A percentile compares a stretch with the other conserved stretches of the same genome.
Conservation (phyloP, 2,888 invertebrate genomes). For the Coronaproctus castanopsis region DNA sequence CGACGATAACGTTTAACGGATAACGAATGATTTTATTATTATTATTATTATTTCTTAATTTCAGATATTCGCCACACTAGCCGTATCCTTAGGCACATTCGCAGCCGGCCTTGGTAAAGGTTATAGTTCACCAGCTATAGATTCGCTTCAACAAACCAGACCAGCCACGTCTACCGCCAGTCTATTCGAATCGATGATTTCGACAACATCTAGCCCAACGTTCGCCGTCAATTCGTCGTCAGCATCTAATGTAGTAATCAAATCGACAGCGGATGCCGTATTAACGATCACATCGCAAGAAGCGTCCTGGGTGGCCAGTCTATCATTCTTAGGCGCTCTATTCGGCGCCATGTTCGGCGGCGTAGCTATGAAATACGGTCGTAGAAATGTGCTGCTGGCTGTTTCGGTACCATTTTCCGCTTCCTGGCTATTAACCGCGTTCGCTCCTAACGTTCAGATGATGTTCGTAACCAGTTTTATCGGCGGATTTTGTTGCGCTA, state of each 20-base stretch:
- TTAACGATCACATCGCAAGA: slow-evolving; percentile 33
- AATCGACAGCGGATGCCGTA: no score
- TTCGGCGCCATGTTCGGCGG: slow-evolving; percentile 61
- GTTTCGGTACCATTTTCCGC: slow-evolving; percentile 54
- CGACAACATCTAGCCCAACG: slow-evolving; percentile 1
- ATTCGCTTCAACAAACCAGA: slow-evolving; percentile 36
- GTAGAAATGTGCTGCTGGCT: slow-evolving; percentile 44
- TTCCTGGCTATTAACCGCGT: slow-evolving; percentile 62
- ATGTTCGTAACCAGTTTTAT: slow-evolving; percentile 68
- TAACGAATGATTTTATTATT: no score
- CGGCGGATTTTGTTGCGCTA: slow-evolving; percentile 61
- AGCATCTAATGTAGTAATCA: slow-evolving; percentile 20
- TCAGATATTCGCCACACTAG: slow-evolving; percentile 55
- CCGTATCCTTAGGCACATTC: slow-evolving; percentile 56
- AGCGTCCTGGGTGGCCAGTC: slow-evolving; percentile 61
- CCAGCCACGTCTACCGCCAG: slow-evolving; percentile 1
- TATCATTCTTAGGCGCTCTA: slow-evolving; percentile 57
- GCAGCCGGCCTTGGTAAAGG: slow-evolving; percentile 62
- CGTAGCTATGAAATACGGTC: slow-evolving; percentile 51
- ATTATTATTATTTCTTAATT: no score
- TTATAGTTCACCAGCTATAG: slow-evolving; percentile 62
- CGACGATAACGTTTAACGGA: no score
- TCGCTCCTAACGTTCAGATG: slow-evolving; percentile 53
- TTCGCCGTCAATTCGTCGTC: slow-evolving; percentile 27
- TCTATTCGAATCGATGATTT: background rate